Conservation (phyloP, 1,140 invertebrate species). For the Drosophila navojoa region DNA sequence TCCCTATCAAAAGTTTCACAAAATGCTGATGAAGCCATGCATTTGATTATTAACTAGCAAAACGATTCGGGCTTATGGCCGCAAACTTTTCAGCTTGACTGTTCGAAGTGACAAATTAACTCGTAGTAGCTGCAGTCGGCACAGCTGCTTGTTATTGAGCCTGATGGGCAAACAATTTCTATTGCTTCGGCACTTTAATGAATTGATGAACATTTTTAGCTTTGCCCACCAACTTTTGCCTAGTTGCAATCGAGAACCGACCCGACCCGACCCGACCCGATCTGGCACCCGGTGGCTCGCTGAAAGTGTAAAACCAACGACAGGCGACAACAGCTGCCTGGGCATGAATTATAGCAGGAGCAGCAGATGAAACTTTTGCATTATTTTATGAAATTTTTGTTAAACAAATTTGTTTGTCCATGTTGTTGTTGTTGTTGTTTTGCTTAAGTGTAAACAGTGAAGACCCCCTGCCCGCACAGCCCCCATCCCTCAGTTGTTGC, state of each 20-base stretch:
- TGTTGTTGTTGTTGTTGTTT: slow-evolving; percentile 59
- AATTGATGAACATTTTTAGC: slow-evolving; percentile 46
- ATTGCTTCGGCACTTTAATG: slow-evolving; percentile 42
- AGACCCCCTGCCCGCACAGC: not conserved
- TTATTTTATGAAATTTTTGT: slow-evolving; percentile 60
- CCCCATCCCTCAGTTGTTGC: not conserved
- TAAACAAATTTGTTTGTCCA: slow-evolving; percentile 48
- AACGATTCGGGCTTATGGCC: not conserved
- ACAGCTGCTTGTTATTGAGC: slow-evolving; percentile 42
- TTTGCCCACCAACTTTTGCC: slow-evolving; percentile 38
- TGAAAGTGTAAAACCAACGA: slow-evolving; percentile 5
- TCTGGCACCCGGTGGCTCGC: not conserved
- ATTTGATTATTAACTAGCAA: slow-evolving; percentile 12
- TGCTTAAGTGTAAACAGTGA: slow-evolving; percentile 59
- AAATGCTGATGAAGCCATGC: not conserved
- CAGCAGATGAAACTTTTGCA: slow-evolving; percentile 45
- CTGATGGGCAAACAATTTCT: slow-evolving; percentile 51
- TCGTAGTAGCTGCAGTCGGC: slow-evolving; percentile 10
- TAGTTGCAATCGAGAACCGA: slow-evolving; percentile 6
- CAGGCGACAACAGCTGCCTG: slow-evolving; percentile 42
- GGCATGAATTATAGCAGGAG: slow-evolving; percentile 40
- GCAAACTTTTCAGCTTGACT: slow-evolving; percentile 22
- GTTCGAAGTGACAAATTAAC: slow-evolving; percentile 43
- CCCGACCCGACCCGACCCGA: not conserved
- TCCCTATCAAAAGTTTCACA: not conserved